Percentiles rank a stretch among this genome's conserved stretches.
These are phyloP conservation scores for Remorina albescens DNA, from an alignment of 2,797 vertebrate genomes.

Conservation along the genomic window DNA sequence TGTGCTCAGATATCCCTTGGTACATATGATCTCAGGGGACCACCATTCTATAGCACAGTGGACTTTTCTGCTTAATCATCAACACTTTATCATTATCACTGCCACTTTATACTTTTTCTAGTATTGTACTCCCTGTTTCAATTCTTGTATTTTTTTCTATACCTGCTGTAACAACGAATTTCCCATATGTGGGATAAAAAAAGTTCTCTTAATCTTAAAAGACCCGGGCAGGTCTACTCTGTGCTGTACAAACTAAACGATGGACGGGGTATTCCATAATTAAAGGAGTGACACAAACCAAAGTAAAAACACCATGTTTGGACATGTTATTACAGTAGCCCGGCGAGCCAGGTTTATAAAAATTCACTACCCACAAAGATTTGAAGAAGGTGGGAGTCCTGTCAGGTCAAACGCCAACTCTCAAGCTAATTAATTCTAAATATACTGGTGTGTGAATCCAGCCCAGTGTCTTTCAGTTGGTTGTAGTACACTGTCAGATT, in stretches of 20 bases:
- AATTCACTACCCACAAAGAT: background rate
- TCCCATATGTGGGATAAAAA: too few species aligned
- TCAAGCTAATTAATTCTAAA: background rate
- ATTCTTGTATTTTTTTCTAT: too few species aligned
- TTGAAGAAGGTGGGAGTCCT: too few species aligned
- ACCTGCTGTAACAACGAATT: too few species aligned
- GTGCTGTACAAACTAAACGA: background rate
- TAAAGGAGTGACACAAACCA: background rate
- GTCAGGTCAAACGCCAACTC: background rate
- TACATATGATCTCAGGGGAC: slow-evolving; percentile 20
- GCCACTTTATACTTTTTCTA: too few species aligned
- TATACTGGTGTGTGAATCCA: background rate
- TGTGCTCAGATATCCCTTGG: slow-evolving; percentile 1
- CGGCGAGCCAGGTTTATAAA: background rate
- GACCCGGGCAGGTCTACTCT: slow-evolving; percentile 3
- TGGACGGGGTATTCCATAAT: background rate
- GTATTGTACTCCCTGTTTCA: too few species aligned
- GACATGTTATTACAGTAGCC: background rate
- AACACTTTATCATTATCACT: too few species aligned
- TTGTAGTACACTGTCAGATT: slow-evolving; percentile 1
- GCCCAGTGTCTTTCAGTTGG: background rate
- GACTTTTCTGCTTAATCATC: slow-evolving; percentile 14
- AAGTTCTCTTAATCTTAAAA: too few species aligned
- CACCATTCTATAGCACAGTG: slow-evolving; percentile 4
- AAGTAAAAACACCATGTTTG: background rate